Base-by-base conservation (phyloP, 2,113 vertebrate species). In the Hippoglossus stenolepis region DNA sequence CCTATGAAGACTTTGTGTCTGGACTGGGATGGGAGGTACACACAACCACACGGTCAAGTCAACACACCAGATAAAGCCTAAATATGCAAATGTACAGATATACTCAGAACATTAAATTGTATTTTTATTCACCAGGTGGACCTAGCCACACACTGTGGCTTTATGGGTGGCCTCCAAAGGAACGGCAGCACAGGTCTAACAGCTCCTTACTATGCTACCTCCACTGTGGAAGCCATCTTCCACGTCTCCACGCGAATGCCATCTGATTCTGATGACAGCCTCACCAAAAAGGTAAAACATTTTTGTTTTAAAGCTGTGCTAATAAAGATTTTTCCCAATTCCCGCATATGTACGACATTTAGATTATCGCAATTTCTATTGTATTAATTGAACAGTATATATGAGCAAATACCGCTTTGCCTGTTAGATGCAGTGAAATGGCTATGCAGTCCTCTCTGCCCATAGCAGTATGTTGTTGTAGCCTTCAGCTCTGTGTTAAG, bases 201-300 rank as follows among this genome's bases (percentile, higher is more conserved):
- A 0, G 97, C 98, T 2, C 98, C 98, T 28, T 99, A 99, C 89
- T 98, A 96, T 0, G 97, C 98, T 91, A 98, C 97, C 94, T 99
- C 98, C 31, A 98, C 97, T 0, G 95, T 98, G 93, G 98, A 99
- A 92, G 96, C 96, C 6, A 98, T 99, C 91, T 99, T 98, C 90
- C 98, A 99, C 0, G 98, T 98, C 65, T 99, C 98, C 53, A 99
- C 98, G 0, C 95, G 98, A n/a, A 99, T 99, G 97, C 96, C 97
- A 0, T 99, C 97, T 0, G 95, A 96, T 87, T 97, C 97, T 0
- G 96, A 98, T 1, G 98, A 99, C 82, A 96, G 94, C 0, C 95
- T 98, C 86, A 99, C 97, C 86, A 99, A 99, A 95, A 99, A 99
- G 96, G 97, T 98, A 93, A 65, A 69, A 69, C 68, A 15, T 21